A percentile compares a stretch with the other conserved stretches of the same genome.
These are phyloP conservation scores for Drosophila athabasca DNA, from an alignment of 1,140 invertebrate genomes.

Conservation along the genomic window DNA sequence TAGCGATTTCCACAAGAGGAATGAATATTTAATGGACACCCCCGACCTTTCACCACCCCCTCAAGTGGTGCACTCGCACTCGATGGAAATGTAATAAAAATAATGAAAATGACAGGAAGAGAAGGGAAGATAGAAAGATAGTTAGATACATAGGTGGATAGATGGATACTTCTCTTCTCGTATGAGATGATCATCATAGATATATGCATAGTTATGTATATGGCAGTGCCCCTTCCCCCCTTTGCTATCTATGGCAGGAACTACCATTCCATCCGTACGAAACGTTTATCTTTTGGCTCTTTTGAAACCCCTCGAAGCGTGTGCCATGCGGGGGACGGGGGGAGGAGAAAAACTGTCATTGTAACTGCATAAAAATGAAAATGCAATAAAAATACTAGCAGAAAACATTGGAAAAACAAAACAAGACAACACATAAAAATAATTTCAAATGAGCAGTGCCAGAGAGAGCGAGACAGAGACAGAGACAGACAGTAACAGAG, in stretches of 20 bases:
- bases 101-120: conserved; percentile 73
- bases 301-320: conserved; percentile 60
- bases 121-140: conserved; percentile 25
- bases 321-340: conserved; percentile 8
- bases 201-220: neutral
- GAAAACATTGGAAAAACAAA: conserved; percentile 56
- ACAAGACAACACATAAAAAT: conserved; percentile 68
- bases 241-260: conserved; percentile 16
- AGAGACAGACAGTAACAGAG: neutral
- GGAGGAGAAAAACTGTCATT: conserved; percentile 62
- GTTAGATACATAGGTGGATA: too few species aligned
- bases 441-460: conserved; percentile 65
- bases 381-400: conserved; percentile 78
- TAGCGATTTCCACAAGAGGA: conserved; percentile 44
- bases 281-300: conserved; percentile 54
- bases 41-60: too few species aligned
- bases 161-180: neutral
- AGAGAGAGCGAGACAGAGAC: neutral
- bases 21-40: conserved; percentile 45
- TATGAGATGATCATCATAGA: conserved; percentile 22
- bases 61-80: too few species aligned
- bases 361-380: conserved; percentile 76
- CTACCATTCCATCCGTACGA: neutral
- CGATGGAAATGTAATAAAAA: conserved; percentile 61
- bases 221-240: too few species aligned